phyloP scores from a whole-genome alignment of 2,888 invertebrate species.

The Dolomedes plantarius region DNA sequence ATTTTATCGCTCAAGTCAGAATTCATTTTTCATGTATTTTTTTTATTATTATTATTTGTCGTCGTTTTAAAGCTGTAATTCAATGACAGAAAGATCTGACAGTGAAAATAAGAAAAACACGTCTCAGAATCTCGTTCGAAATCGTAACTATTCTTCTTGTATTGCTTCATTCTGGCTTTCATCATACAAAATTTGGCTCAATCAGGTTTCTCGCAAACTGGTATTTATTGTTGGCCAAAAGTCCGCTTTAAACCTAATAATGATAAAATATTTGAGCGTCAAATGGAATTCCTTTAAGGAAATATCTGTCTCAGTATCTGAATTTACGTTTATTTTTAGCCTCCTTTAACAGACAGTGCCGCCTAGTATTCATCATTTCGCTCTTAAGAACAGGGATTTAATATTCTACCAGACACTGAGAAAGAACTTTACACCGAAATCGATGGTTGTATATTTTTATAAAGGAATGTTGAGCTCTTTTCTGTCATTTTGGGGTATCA shows the following conservation, averaged over 20 bases:
- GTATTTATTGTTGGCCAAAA: constrained; percentile 3
- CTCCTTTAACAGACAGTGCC: not conserved
- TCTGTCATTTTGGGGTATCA: too few species aligned
- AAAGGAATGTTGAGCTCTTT: too few species aligned
- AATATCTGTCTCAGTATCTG: not conserved
- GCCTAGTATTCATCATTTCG: not conserved
- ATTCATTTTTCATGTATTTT: not conserved
- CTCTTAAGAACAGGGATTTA: not conserved
- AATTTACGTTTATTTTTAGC: constrained; percentile 2
- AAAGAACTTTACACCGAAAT: too few species aligned
- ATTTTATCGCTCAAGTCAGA: not conserved
- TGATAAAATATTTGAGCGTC: constrained; percentile 12
- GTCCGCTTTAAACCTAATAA: constrained; percentile 13
- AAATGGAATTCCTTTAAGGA: not conserved
- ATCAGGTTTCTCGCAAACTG: not conserved
- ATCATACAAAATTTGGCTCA: not conserved
- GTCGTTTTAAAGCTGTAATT: not conserved
- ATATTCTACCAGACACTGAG: not conserved
- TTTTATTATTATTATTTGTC: too few species aligned
- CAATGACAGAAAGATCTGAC: not conserved
- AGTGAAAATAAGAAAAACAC: not conserved
- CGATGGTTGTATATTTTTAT: too few species aligned
- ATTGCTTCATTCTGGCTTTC: not conserved
- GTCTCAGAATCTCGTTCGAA: not conserved
- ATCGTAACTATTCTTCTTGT: not conserved